Evolutionary conservation across 2,888 invertebrate species (phyloP).

Genomic region (Eilema sororculum): DNA sequence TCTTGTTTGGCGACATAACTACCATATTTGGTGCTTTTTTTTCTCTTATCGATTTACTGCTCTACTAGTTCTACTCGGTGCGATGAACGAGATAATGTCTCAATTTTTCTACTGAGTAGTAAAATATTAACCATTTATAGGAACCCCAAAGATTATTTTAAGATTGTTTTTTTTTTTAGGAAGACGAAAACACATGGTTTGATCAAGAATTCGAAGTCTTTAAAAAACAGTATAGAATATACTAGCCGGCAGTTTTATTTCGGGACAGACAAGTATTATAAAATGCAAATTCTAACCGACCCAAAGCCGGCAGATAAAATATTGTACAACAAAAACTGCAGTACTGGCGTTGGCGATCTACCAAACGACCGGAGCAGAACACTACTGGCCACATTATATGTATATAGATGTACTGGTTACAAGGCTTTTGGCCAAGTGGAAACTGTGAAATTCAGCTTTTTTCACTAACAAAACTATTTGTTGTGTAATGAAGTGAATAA

Average conservation of each 20-base stretch:
- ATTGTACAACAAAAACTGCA: slow-evolving; percentile 11
- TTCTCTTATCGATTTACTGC: too few species aligned
- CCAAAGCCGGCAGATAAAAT: slow-evolving; percentile 3
- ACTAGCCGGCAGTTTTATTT: not conserved
- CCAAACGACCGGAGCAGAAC: slow-evolving; percentile 14
- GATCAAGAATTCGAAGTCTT: too few species aligned
- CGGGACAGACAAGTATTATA: not conserved
- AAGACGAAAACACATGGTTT: too few species aligned
- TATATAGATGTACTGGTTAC: slow-evolving; percentile 7
- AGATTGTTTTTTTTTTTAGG: too few species aligned
- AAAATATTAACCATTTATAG: too few species aligned
- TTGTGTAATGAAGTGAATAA: not conserved
- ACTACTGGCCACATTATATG: slow-evolving; percentile 10
- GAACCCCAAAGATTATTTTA: too few species aligned
- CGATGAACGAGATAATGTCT: too few species aligned
- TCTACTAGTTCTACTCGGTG: too few species aligned
- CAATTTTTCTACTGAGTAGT: too few species aligned
- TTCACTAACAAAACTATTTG: not conserved
- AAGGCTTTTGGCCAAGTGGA: slow-evolving; percentile 4
- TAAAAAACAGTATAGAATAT: not conserved
- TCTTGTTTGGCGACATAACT: too few species aligned
- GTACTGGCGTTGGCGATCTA: slow-evolving; percentile 10
- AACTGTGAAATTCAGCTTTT: not conserved
- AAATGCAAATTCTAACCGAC: not conserved
- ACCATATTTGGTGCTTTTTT: too few species aligned